These are phyloP conservation scores for Daphoenositta chrysoptera DNA, from an alignment of 2,113 vertebrate species.

Conservation along the genomic window DNA sequence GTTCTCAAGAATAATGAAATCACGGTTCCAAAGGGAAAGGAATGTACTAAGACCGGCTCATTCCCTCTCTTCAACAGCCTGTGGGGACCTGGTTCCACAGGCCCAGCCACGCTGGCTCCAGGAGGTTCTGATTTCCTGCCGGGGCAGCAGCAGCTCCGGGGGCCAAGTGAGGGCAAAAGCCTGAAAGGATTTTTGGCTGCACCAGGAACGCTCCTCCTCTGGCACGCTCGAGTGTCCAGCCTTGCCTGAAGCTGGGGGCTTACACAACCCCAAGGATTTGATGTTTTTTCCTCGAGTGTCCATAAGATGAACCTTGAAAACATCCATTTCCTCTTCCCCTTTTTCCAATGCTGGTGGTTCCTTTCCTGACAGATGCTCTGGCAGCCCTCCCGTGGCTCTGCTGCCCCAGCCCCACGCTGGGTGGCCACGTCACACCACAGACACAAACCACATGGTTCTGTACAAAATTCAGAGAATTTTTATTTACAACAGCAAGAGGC, in stretches of 20 bases:
- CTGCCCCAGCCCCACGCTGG: accelerated
- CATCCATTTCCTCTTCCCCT: background rate
- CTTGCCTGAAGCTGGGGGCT: background rate
- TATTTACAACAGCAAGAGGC: conserved; percentile 17
- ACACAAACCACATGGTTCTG: background rate
- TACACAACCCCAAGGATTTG: background rate
- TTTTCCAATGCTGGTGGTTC: accelerated
- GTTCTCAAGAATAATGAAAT: background rate
- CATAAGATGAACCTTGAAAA: background rate
- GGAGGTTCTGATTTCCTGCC: background rate
- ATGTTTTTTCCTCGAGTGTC: background rate
- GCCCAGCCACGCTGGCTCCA: background rate
- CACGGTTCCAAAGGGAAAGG: background rate
- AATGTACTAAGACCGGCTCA: accelerated
- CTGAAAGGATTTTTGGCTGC: background rate
- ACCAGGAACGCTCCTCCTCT: background rate
- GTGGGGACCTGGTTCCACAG: background rate
- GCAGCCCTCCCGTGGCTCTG: background rate
- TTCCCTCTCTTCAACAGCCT: background rate
- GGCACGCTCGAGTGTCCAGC: accelerated
- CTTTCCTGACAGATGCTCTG: background rate
- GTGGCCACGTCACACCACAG: accelerated
- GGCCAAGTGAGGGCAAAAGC: background rate
- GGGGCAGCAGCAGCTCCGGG: background rate
- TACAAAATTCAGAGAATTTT: conserved; percentile 7